These are phyloP conservation scores for Equus przewalskii DNA, from an alignment of 2,113 vertebrate genomes.

Conservation along the genomic window DNA sequence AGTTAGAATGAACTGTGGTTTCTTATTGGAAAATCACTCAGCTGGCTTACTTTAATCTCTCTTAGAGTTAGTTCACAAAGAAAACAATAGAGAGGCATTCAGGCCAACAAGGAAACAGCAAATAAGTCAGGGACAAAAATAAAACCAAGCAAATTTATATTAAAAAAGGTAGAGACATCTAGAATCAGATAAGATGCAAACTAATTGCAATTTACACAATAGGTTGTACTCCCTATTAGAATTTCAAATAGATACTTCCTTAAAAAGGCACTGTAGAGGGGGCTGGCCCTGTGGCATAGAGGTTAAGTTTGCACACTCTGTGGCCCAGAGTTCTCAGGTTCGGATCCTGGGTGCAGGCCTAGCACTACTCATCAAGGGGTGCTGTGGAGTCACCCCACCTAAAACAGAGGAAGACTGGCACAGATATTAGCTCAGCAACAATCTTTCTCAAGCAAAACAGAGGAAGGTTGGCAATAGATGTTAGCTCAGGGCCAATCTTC, in stretches of 20 bases:
- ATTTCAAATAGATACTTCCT: background rate
- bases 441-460: too few relatives aligned
- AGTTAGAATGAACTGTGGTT: slow-evolving; percentile 14
- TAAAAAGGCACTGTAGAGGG: background rate
- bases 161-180: background rate
- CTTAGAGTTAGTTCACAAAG: background rate
- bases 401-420: too few relatives aligned
- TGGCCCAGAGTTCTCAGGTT: too few relatives aligned
- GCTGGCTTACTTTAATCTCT: slow-evolving; percentile 39
- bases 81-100: background rate
- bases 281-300: too few relatives aligned
- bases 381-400: too few relatives aligned
- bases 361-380: too few relatives aligned
- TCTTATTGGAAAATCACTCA: slow-evolving; percentile 32
- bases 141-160: background rate
- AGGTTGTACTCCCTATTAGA: background rate
- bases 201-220: background rate
- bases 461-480: too few relatives aligned
- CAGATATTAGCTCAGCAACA: too few relatives aligned
- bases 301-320: too few relatives aligned
- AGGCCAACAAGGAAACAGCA: background rate
- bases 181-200: slow-evolving; percentile 18
- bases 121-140: background rate
- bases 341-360: too few relatives aligned
- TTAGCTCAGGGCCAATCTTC: too few relatives aligned